A percentile compares a stretch with the other conserved stretches of the same genome.
Conservation (phyloP, 1,140 invertebrate genomes). For the Globodera rostochiensis region DNA sequence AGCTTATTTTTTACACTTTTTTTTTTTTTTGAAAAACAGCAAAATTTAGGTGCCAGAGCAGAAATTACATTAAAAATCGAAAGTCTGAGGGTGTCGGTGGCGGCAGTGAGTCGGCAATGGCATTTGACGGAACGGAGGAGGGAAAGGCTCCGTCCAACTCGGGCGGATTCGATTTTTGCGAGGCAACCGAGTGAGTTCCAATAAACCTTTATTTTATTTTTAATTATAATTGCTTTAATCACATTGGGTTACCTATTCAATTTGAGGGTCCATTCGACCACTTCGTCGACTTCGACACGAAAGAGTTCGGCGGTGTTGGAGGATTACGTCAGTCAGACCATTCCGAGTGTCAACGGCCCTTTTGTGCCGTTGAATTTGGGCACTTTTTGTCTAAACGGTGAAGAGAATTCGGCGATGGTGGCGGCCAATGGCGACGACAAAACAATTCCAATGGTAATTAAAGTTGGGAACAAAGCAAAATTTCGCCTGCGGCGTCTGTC, state of each 20-base stretch:
- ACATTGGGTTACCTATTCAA: no score
- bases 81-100: slow-evolving; percentile 35
- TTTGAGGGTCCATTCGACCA: slow-evolving; percentile 18
- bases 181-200: slow-evolving; percentile 16
- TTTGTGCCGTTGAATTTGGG: slow-evolving; percentile 12
- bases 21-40: not conserved
- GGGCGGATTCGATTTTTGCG: slow-evolving; percentile 12
- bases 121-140: not conserved
- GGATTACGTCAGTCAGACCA: slow-evolving; percentile 50
- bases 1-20: not conserved
- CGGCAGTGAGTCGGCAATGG: slow-evolving; percentile 4
- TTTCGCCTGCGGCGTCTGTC: not conserved
- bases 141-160: not conserved
- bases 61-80: slow-evolving; percentile 55
- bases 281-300: slow-evolving; percentile 35
- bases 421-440: not conserved
- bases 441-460: not conserved
- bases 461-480: not conserved
- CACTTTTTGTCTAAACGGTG: slow-evolving; percentile 20
- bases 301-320: slow-evolving; percentile 53
- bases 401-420: not conserved
- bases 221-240: not conserved
- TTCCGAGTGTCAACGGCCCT: slow-evolving; percentile 45
- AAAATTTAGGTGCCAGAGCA: slow-evolving; percentile 38
- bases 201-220: no score